Conservation (phyloP, 1,140 invertebrate genomes). For the Phthorimaea operculella region DNA sequence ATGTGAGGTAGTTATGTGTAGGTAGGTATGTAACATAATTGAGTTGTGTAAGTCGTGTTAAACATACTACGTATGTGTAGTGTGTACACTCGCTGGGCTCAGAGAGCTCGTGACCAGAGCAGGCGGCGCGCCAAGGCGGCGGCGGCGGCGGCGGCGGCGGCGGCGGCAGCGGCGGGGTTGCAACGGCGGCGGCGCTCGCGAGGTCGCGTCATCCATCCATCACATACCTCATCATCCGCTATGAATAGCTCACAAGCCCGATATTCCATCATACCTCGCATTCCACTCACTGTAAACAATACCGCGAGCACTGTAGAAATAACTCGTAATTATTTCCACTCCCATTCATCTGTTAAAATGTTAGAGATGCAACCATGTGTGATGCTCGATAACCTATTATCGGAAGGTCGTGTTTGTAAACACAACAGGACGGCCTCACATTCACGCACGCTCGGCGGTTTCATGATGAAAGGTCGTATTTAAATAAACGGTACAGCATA, state of each 20-base stretch:
- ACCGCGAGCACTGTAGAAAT: constrained; percentile 23
- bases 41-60: constrained; percentile 21
- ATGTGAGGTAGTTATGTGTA: constrained; percentile 36
- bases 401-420: constrained; percentile 50
- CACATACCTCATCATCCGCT: constrained; percentile 53
- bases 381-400: constrained; percentile 43
- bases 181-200: constrained; percentile 29
- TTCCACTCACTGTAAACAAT: constrained; percentile 52
- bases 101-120: constrained; percentile 39
- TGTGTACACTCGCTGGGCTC: constrained; percentile 9
- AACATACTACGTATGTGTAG: constrained; percentile 33
- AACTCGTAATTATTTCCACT: constrained; percentile 15
- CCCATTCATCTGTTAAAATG: constrained; percentile 21
- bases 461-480: constrained; percentile 18
- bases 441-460: constrained; percentile 19
- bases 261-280: constrained; percentile 48
- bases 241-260: constrained; percentile 51
- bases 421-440: constrained; percentile 24
- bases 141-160: constrained; percentile 22
- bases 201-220: constrained; percentile 61
- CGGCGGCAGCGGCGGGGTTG: constrained; percentile 46
- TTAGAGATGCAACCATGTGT: constrained; percentile 14
- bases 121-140: constrained; percentile 49
- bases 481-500: constrained; percentile 13
- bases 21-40: constrained; percentile 30